Evolutionary conservation across 2,888 invertebrate species (phyloP).

Genomic region (Andrena bucephala): DNA sequence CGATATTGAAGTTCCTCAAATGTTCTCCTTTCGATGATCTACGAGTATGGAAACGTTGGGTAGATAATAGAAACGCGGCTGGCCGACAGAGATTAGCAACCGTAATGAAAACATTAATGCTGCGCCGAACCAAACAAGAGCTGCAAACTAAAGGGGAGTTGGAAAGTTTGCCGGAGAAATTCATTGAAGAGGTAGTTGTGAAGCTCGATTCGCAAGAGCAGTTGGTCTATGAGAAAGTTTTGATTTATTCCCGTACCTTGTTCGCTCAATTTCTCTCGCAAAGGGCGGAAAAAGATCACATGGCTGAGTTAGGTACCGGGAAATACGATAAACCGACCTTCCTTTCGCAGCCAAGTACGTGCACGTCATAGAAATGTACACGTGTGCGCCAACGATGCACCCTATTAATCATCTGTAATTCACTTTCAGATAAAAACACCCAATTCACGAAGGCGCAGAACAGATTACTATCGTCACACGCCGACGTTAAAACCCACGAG

Average conservation of each 20-base stretch:
- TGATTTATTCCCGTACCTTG: slow-evolving; percentile 90
- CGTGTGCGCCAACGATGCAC: not conserved
- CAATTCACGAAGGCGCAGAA: slow-evolving; percentile 82
- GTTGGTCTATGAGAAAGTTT: slow-evolving; percentile 91
- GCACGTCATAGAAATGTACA: not conserved
- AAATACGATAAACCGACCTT: slow-evolving; percentile 65
- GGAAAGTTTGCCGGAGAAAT: slow-evolving; percentile 88
- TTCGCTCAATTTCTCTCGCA: slow-evolving; percentile 92
- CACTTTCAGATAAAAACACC: slow-evolving; percentile 68
- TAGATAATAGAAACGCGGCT: slow-evolving; percentile 92
- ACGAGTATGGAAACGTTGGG: slow-evolving; percentile 96
- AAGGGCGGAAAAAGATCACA: slow-evolving; percentile 88
- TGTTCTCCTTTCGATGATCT: slow-evolving; percentile 96
- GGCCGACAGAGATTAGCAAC: slow-evolving; percentile 94
- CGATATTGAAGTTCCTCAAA: slow-evolving; percentile 92
- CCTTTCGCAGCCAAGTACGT: slow-evolving; percentile 64
- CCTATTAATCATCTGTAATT: not conserved
- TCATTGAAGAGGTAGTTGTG: slow-evolving; percentile 87
- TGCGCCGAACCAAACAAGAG: slow-evolving; percentile 95
- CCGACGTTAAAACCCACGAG: slow-evolving; percentile 86
- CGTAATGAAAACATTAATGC: slow-evolving; percentile 93
- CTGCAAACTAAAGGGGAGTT: slow-evolving; percentile 89
- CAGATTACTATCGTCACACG: slow-evolving; percentile 77
- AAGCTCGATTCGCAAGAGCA: slow-evolving; percentile 89
- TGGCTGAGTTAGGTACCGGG: slow-evolving; percentile 70